A percentile compares a stretch with the other conserved stretches of the same genome.
phyloP scores from a whole-genome alignment of 2,113 vertebrate species.

The Anser brachyrhynchus region DNA sequence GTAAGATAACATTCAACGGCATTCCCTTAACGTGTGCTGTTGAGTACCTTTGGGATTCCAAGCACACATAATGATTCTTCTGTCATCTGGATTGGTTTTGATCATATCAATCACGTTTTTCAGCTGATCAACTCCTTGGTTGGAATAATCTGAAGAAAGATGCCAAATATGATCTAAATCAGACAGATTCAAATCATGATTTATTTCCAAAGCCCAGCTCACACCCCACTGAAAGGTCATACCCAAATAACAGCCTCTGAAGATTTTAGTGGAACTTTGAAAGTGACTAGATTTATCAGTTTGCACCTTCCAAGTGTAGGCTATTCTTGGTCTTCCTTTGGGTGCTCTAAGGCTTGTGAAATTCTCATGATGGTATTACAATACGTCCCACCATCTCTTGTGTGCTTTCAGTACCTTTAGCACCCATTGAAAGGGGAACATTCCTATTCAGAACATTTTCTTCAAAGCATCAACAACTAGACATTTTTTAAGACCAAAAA shows the following conservation, averaged over 20 bases:
- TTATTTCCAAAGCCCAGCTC: background rate
- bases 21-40: background rate
- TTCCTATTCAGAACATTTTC: background rate
- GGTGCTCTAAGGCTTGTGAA: background rate
- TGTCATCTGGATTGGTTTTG: constrained; percentile 91
- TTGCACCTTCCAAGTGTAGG: background rate
- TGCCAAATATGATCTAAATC: background rate
- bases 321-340: background rate
- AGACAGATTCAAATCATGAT: background rate
- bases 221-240: background rate
- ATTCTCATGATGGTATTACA: background rate
- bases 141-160: constrained; percentile 87
- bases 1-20: background rate
- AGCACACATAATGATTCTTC: constrained; percentile 95
- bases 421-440: background rate
- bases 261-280: background rate
- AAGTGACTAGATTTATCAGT: background rate
- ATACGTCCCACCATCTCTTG: fast-evolving
- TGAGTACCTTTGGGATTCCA: constrained; percentile 92
- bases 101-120: constrained; percentile 93
- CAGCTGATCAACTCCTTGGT: constrained; percentile 93
- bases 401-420: background rate
- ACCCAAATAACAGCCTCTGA: background rate
- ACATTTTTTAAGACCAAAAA: background rate
- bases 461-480: background rate